Percentiles rank a stretch among this genome's conserved stretches.
Conservation (phyloP, 2,888 invertebrate species). For the Dolomedes plantarius region DNA sequence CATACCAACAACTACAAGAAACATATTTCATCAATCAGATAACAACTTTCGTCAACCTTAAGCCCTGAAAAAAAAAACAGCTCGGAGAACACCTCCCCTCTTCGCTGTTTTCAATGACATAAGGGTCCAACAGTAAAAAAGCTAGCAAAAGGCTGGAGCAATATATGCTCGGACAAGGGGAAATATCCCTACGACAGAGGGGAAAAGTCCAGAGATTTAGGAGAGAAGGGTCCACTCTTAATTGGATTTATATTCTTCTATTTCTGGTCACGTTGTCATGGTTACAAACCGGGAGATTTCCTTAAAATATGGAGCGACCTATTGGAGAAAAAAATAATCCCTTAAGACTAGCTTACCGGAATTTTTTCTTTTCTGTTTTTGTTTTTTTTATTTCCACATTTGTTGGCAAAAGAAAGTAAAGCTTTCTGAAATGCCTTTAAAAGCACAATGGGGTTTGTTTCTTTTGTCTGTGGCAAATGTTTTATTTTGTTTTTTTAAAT, state of each 20-base stretch:
- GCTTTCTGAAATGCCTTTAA: too few relatives aligned
- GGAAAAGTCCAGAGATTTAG: conserved; percentile 6
- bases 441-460: too few relatives aligned
- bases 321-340: not conserved
- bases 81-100: not conserved
- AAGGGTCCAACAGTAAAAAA: not conserved
- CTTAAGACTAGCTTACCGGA: not conserved
- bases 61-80: not conserved
- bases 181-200: not conserved
- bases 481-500: too few relatives aligned
- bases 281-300: conserved; percentile 35
- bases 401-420: too few relatives aligned
- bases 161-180: not conserved
- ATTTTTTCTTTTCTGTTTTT: not conserved
- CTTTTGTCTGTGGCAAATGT: too few relatives aligned
- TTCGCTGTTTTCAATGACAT: too few relatives aligned
- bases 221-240: conserved; percentile 34
- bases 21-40: not conserved
- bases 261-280: conserved; percentile 54
- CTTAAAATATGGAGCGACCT: conserved; percentile 37
- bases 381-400: too few relatives aligned
- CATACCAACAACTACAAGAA: too few relatives aligned
- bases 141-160: not conserved
- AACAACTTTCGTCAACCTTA: not conserved
- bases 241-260: conserved; percentile 54